Evolutionary conservation across 2,888 invertebrate species (phyloP).

Genomic region (Plutella xylostella): DNA sequence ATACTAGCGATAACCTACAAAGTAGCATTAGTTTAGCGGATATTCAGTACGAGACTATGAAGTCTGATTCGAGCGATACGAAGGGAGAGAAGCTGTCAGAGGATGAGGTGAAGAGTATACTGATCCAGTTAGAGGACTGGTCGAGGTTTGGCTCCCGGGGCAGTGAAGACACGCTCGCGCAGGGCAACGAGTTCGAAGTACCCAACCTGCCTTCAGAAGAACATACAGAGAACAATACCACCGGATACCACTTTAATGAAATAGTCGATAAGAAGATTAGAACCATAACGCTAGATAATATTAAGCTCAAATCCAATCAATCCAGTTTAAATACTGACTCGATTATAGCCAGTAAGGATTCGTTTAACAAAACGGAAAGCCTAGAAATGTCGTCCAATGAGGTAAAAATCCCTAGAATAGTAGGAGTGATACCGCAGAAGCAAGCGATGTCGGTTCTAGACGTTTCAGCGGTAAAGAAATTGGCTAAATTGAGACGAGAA

Average conservation of each 20-base stretch:
- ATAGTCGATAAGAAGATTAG: constrained; percentile 60
- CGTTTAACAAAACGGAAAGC: constrained; percentile 34
- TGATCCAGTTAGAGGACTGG: constrained; percentile 62
- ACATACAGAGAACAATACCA: constrained; percentile 29
- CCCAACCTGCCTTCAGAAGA: constrained; percentile 58
- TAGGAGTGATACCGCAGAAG: constrained; percentile 24
- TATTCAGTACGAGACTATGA: constrained; percentile 48
- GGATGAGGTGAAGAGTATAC: constrained; percentile 57
- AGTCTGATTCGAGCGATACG: constrained; percentile 40
- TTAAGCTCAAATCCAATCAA: constrained; percentile 41
- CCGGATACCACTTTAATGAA: constrained; percentile 60
- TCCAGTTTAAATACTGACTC: constrained; percentile 34
- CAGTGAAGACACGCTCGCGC: constrained; percentile 56
- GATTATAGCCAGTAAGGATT: constrained; percentile 31
- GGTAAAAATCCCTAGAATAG: constrained; percentile 24
- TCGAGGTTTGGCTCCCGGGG: constrained; percentile 59
- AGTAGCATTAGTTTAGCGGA: constrained; percentile 53
- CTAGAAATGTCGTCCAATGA: too few relatives aligned
- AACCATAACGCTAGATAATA: constrained; percentile 56
- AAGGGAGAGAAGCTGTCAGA: constrained; percentile 45
- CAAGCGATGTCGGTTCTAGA: constrained; percentile 22
- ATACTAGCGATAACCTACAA: constrained; percentile 34
- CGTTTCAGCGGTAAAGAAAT: constrained; percentile 10
- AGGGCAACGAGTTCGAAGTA: constrained; percentile 57
- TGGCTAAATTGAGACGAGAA: constrained; percentile 19